phyloP scores from a whole-genome alignment of 1,140 invertebrate genomes.

The Macrotrachela quadricornifera region DNA sequence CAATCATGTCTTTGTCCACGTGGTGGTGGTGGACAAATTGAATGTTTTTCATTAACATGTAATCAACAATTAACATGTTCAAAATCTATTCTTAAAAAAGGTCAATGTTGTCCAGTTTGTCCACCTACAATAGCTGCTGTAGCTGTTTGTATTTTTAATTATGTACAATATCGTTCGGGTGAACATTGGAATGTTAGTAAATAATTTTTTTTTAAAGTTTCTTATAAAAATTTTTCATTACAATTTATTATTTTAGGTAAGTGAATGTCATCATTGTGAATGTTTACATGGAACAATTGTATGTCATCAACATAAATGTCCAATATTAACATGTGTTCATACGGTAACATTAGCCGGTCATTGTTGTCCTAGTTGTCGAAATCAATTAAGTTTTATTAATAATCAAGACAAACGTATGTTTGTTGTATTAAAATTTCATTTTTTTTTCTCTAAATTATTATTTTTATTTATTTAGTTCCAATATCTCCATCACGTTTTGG shows the following conservation, averaged over 20 bases:
- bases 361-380: too few relatives aligned
- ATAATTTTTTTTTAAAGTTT: neutral
- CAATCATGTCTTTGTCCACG: conserved; percentile 29
- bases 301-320: conserved; percentile 10
- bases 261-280: conserved; percentile 9
- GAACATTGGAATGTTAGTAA: neutral
- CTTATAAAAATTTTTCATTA: neutral
- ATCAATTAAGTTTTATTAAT: too few relatives aligned
- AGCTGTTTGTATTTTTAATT: conserved; percentile 14
- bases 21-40: conserved; percentile 21
- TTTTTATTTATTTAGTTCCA: too few relatives aligned
- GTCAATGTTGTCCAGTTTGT: conserved; percentile 34
- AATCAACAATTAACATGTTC: conserved; percentile 20
- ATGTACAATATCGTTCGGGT: neutral
- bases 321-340: conserved; percentile 10
- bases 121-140: conserved; percentile 1
- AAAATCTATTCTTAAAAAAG: conserved; percentile 31
- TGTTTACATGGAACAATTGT: conserved; percentile 10
- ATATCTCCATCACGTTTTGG: too few relatives aligned
- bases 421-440: too few relatives aligned
- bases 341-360: too few relatives aligned
- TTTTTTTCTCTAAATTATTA: too few relatives aligned
- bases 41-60: conserved; percentile 33
- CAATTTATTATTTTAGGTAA: neutral
- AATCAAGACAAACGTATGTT: too few relatives aligned